Evolutionary conservation across 2,113 vertebrate genomes (phyloP), one percentile per base, ranked within the genome.

Genomic region (Scomber japonicus): DNA sequence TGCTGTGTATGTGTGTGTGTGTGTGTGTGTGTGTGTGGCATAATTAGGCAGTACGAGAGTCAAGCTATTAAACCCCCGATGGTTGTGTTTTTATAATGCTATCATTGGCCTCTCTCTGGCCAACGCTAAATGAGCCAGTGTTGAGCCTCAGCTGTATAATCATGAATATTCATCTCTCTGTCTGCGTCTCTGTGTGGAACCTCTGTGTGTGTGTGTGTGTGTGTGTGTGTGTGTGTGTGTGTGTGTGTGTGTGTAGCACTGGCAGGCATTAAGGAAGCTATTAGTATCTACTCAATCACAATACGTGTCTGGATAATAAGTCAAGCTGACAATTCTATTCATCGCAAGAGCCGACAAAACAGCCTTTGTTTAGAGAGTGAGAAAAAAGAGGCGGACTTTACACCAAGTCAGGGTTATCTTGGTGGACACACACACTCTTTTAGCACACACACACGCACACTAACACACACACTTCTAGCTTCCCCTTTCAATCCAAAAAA

Each of bases 141-240:
- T 88, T 87, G 72, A 81, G 86, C 71, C 67, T 31, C 56, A 79
- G 79, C 86, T 92, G 86, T 93, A 91, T 88, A 61, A 82, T 84
- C 83, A 91, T 92, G 91, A 93, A 93, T 90, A 92, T 94, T 94
- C 90, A 93, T 86, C 82, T 27, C 54, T 78, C 30, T 54, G 56
- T 72, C 67, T 80, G 60, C 75, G 70, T 50, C 35, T 71, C 30
- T 75, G 53, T 85, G 44, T 85, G 86, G 71, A 70, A 81, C 73
- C 81, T 81, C 56, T 85, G 57, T 89, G 55, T 87, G 70, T 84
- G 67, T 61, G 64, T 71, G 67, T 76, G 65, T 31, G 44, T n/a
- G 67, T 71, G 66, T 82, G 64, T 73, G 72, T 81, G 85, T 44
- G 49, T 72, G 55, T 57, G 40, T 21, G n/a, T n/a, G 67, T 71